These are phyloP conservation scores for Melieria crassipennis DNA, from an alignment of 2,888 invertebrate genomes.

Conservation along the genomic window DNA sequence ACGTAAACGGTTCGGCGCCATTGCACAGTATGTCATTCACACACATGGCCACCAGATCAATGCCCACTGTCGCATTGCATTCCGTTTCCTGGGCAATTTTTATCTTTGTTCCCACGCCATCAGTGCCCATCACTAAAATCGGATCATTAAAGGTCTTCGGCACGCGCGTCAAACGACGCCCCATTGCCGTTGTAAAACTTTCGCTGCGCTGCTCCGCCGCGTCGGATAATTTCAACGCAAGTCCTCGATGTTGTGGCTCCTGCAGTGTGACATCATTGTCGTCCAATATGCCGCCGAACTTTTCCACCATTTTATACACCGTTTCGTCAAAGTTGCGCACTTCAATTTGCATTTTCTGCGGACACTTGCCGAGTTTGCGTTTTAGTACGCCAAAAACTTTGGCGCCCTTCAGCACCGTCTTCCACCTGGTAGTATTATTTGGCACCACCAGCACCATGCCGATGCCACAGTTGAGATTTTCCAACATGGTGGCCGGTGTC, in stretches of 20 bases:
- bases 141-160: constrained; percentile 74
- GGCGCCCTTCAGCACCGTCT: constrained; percentile 64
- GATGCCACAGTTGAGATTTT: constrained; percentile 95
- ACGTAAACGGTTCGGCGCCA: constrained; percentile 95
- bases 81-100: constrained; percentile 86
- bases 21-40: constrained; percentile 97
- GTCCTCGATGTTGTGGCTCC: constrained; percentile 38
- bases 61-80: constrained; percentile 84
- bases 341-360: constrained; percentile 54
- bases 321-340: constrained; percentile 77
- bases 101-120: constrained; percentile 98
- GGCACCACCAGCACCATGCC: constrained; percentile 85
- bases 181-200: constrained; percentile 49
- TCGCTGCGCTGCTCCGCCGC: constrained; percentile 49
- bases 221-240: constrained; percentile 30
- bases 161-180: constrained; percentile 59
- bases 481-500: constrained; percentile 80
- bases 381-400: constrained; percentile 67
- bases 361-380: constrained; percentile 37
- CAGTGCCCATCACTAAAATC: constrained; percentile 91
- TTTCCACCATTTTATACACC: constrained; percentile 67
- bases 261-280: constrained; percentile 39
- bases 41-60: constrained; percentile 98
- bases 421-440: constrained; percentile 67
- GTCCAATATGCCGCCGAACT: constrained; percentile 53